phyloP scores from a whole-genome alignment of 2,888 invertebrate species.

The Aleiodes alternator region DNA sequence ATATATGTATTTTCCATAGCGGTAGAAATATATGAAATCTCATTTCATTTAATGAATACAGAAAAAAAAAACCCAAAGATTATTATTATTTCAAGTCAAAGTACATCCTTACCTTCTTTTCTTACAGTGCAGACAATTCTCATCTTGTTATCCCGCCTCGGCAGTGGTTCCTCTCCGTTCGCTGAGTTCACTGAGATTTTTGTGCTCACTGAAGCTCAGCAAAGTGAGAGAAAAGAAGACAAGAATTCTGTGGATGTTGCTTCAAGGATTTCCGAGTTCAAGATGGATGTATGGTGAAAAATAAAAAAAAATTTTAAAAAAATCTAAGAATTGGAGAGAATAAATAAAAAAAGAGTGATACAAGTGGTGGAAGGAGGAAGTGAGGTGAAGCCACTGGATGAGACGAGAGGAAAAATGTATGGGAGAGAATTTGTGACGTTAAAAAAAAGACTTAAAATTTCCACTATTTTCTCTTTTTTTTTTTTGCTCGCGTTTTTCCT shows the following conservation, averaged over 20 bases:
- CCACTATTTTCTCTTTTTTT: background rate
- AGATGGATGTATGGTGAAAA: slow-evolving; percentile 41
- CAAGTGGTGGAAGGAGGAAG: background rate
- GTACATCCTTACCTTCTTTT: slow-evolving; percentile 14
- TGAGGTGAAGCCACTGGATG: background rate
- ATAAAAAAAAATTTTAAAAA: slow-evolving; percentile 14
- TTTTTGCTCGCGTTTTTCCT: background rate
- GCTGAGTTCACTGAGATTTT: slow-evolving; percentile 43
- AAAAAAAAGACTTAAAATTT: background rate
- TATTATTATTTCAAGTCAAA: background rate
- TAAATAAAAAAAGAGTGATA: background rate
- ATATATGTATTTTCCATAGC: background rate
- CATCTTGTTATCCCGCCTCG: slow-evolving; percentile 42
- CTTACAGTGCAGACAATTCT: slow-evolving; percentile 37
- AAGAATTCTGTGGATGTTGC: slow-evolving; percentile 29
- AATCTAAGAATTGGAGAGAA: slow-evolving; percentile 23
- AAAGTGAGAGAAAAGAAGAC: slow-evolving; percentile 35
- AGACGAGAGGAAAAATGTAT: background rate
- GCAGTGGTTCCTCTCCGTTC: slow-evolving; percentile 35
- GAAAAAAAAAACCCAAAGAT: background rate
- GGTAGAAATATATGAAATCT: background rate
- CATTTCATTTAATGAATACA: background rate
- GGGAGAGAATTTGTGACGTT: slow-evolving; percentile 5
- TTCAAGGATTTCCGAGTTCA: slow-evolving; percentile 28
- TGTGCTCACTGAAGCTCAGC: slow-evolving; percentile 21